Base-by-base conservation (phyloP, 1,140 invertebrate species). In the Potamilus streckersoni region DNA sequence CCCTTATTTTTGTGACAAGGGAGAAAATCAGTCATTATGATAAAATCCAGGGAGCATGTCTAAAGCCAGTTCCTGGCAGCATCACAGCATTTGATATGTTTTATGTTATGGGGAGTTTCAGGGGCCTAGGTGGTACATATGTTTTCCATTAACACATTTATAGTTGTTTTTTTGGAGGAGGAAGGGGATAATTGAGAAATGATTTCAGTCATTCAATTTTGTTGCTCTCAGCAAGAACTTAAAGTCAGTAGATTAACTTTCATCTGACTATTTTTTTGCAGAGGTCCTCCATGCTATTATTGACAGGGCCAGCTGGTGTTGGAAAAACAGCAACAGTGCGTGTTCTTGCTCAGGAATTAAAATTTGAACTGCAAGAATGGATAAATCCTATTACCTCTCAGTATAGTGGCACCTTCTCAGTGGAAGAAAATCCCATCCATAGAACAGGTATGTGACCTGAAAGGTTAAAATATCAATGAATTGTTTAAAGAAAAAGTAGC, bases 251-350 rank as follows among this genome's bases (percentile, higher is more conserved):
- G 57, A 20, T 16, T 66, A 5, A 59, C 4, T 58, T 14, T 55
- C 19, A 15, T 73, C 67, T 17, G 56, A 74, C 55, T 60, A 17
- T 64, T 62, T n/a, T 58, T 38, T 63, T 82, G 56, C 71, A 83
- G 79, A 63, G 79, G n/a, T 82, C 83, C 2, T 81, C 85, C 23
- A 82, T 90, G 19, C 69, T 89, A 55, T 70, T 90, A 55, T 69
- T 90, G 71, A 88, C 87, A 62, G 89, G 89, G 17, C 87, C 87
- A 68, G 71, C 89, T 27, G 89, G 89, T 16, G 76, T 75, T 62
- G 89, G 89, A 1, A 90, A 90, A 73, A 86, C 88, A 15, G 85
- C 87, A 2, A 84, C 86, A 19, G 23, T 90, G 6, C 74, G 84
- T 62, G 80, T 85, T 1, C 64, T 89, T 17, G 76, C 83, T 23